Evolutionary conservation across 1,140 invertebrate species (phyloP).

Genomic region (Pectinophora gossypiella): DNA sequence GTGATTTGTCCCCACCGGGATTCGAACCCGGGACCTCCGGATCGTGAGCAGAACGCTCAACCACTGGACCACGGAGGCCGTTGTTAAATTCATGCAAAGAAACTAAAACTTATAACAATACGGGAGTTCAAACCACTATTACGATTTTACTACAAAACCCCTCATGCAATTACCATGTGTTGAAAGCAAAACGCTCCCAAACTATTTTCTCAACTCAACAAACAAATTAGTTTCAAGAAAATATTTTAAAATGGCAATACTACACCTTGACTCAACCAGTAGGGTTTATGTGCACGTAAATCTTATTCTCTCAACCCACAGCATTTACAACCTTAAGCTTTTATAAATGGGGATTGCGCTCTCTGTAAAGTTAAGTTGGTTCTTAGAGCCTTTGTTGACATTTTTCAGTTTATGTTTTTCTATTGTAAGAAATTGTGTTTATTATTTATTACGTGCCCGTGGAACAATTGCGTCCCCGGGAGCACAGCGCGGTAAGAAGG

Average conservation of each 20-base stretch:
- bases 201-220: not conserved
- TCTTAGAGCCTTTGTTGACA: not conserved
- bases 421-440: conserved; percentile 2
- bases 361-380: not conserved
- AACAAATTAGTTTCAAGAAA: not conserved
- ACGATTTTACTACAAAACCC: not conserved
- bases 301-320: not conserved
- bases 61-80: too few relatives aligned
- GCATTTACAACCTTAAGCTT: not conserved
- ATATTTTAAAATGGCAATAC: not conserved
- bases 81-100: too few relatives aligned
- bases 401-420: conserved; percentile 1
- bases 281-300: not conserved
- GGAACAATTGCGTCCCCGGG: too few relatives aligned
- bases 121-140: not conserved
- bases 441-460: conserved; percentile 8
- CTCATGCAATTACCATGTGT: not conserved
- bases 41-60: too few relatives aligned
- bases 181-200: not conserved
- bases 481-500: too few relatives aligned
- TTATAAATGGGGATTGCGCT: too few relatives aligned
- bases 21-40: too few relatives aligned
- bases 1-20: too few relatives aligned
- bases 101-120: too few relatives aligned
- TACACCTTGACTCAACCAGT: not conserved